Base-by-base conservation (phyloP, 92 coral and sea anemone species). In the Metridium senile region DNA sequence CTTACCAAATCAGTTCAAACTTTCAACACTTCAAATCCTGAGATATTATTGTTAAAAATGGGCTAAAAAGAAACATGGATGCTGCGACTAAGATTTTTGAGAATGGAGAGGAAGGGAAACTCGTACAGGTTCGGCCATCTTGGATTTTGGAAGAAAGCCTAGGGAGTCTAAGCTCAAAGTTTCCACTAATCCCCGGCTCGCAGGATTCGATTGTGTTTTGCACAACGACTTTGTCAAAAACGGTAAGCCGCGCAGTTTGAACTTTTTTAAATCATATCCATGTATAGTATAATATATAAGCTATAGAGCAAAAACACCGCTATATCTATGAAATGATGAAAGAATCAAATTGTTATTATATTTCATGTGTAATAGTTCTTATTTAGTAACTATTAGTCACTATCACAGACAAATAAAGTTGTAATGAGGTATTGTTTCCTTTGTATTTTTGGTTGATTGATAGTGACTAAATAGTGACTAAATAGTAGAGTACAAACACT, bases 141-240 rank as follows among this genome's bases (percentile, higher is more conserved):
- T 93, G 97, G 87, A 71, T 93, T 26, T 58, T 90, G 74, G 79
- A 85, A 26, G 99, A 96, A 66, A 81, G 90, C 70, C 77, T 96
- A 49, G 62, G 47, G 74, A 96, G 99, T 64, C 82, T 96, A 59
- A 85, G 94, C 53, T 75, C 88, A 62, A 96, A 92, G 78, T 96
- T 96, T 63, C 99, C 99, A 8, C 82, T 96, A 30, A 77, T 96
- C 34, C 99, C 99, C 46, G 96, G 96, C 16, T 89, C 99, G 26
- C 86, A 87, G 29, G 88, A 91, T 0, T 81, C 97, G 9, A 76
- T 96, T 11, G 87, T 84, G 11, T 88, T 96, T 70, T 96, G 97
- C 66, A 93, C 99, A n/a, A 92, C 99, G 8, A 75, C 70, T 0
- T 70, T 96, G 25, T 89, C 96, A 20, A 76, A 88, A 63, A 89